These are phyloP conservation scores for Pantala flavescens DNA, from an alignment of 1,140 invertebrate genomes.

Conservation along the genomic window DNA sequence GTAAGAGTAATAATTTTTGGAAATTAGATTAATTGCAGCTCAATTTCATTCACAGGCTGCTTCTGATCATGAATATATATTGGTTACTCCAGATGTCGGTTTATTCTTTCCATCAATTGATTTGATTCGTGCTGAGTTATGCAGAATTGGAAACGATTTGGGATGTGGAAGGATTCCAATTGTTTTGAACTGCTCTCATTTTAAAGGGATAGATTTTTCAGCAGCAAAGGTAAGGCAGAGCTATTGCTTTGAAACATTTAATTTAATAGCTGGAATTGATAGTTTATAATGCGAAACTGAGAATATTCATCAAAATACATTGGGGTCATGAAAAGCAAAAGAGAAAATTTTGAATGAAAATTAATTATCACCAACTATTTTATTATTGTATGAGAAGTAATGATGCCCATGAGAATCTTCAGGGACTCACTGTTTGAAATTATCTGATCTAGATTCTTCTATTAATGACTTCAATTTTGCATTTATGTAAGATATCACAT, in stretches of 20 bases:
- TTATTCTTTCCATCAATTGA: constrained; percentile 54
- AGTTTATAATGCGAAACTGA: not conserved
- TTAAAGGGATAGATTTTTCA: constrained; percentile 52
- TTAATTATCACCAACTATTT: too few species aligned
- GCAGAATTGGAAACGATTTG: constrained; percentile 18
- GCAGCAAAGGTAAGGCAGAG: constrained; percentile 39
- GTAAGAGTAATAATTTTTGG: too few species aligned
- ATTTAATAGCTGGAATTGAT: not conserved
- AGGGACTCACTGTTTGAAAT: too few species aligned
- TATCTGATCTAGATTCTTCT: too few species aligned
- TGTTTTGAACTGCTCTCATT: constrained; percentile 45
- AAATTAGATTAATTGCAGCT: too few species aligned
- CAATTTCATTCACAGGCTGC: constrained; percentile 17
- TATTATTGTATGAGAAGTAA: too few species aligned
- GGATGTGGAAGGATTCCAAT: constrained; percentile 37
- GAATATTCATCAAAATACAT: not conserved
- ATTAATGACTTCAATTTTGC: too few species aligned
- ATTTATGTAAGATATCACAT: too few species aligned
- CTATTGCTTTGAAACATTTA: not conserved
- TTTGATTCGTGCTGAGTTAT: constrained; percentile 40
- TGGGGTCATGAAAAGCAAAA: not conserved
- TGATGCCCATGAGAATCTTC: too few species aligned
- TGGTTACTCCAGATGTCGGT: constrained; percentile 47
- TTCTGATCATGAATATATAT: constrained; percentile 37
- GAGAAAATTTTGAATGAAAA: not conserved